These are phyloP conservation scores for Hippocampus kuda DNA, from an alignment of 2,797 vertebrate species.

Conservation along the genomic window DNA sequence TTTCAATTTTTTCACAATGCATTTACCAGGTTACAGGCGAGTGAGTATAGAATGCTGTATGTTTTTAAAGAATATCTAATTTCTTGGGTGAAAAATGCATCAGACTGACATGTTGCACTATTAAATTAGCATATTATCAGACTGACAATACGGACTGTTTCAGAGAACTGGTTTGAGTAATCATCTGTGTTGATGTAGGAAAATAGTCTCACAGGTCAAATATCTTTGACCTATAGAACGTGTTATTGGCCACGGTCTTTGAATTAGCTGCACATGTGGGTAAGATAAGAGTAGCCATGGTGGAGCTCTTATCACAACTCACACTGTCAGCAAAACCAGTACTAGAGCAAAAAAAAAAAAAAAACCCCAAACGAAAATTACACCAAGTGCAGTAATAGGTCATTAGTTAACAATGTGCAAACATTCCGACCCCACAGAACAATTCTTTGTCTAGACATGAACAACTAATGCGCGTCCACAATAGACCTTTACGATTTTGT, in stretches of 20 bases:
- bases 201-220: constrained; percentile 56
- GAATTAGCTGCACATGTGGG: constrained; percentile 58
- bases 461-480: constrained; percentile 29
- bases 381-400: constrained; percentile 35
- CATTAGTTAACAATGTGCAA: constrained; percentile 31
- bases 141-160: constrained; percentile 47
- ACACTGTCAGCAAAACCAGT: constrained; percentile 50
- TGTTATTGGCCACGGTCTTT: constrained; percentile 57
- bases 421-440: constrained; percentile 33
- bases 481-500: constrained; percentile 24
- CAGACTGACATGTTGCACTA: background rate
- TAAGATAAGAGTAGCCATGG: constrained; percentile 45
- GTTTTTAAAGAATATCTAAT: background rate
- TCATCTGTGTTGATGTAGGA: constrained; percentile 49
- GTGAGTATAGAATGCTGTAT: background rate
- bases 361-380: constrained; percentile 17
- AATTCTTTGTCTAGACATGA: constrained; percentile 33
- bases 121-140: constrained; percentile 20
- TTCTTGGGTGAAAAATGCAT: constrained; percentile 27
- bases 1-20: no score
- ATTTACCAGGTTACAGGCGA: background rate
- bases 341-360: constrained; percentile 26
- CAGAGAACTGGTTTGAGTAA: constrained; percentile 47
- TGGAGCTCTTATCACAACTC: constrained; percentile 49
- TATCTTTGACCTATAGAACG: constrained; percentile 54